Evolutionary conservation across 2,888 invertebrate species (phyloP).

Genomic region (Abrostola tripartita): DNA sequence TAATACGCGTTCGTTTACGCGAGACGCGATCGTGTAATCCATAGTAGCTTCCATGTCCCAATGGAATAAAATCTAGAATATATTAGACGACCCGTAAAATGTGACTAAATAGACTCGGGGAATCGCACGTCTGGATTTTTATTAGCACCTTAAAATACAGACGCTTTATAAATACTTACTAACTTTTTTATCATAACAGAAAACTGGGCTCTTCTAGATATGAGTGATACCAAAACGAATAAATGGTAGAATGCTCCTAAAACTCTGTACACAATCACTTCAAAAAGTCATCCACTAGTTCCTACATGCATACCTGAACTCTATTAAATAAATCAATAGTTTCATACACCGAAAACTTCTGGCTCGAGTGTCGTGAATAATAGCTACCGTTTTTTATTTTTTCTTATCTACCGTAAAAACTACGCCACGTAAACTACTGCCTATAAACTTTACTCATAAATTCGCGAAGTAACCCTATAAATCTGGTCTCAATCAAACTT

Average conservation of each 20-base stretch:
- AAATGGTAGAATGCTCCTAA: too few relatives aligned
- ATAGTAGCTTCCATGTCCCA: background rate
- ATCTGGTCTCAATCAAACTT: slow-evolving; percentile 56
- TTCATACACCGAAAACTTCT: slow-evolving; percentile 26
- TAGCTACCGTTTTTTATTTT: slow-evolving; percentile 33
- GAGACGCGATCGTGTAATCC: slow-evolving; percentile 6
- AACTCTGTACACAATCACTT: background rate
- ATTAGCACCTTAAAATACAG: background rate
- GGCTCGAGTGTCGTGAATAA: slow-evolving; percentile 32
- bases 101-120: slow-evolving; percentile 3
- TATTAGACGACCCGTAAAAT: slow-evolving; percentile 10
- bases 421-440: slow-evolving; percentile 27
- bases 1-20: slow-evolving; percentile 6
- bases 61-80: slow-evolving; percentile 14
- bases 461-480: slow-evolving; percentile 49
- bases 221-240: too few relatives aligned
- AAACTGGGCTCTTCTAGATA: too few relatives aligned
- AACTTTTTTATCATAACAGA: too few relatives aligned
- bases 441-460: slow-evolving; percentile 51
- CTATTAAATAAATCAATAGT: slow-evolving; percentile 42
- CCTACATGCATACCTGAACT: slow-evolving; percentile 12
- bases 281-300: background rate
- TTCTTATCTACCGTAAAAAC: slow-evolving; percentile 21
- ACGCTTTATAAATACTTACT: too few relatives aligned
- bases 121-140: background rate